Conservation (phyloP, 2,113 vertebrate genomes). For the Brachypteracias leptosomus region DNA sequence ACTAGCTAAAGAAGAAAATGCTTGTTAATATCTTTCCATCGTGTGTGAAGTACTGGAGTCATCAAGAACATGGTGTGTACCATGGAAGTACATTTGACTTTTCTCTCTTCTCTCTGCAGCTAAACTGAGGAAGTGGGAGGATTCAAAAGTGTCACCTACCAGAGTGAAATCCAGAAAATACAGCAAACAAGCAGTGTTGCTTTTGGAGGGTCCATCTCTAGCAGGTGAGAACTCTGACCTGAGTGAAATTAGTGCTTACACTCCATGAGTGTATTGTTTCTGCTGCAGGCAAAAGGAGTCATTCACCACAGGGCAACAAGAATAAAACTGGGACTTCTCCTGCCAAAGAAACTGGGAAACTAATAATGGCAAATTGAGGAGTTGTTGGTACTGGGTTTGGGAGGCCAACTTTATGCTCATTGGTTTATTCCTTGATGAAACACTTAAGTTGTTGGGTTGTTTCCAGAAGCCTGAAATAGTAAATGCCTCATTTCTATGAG, state of each 20-base stretch:
- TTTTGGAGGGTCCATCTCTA: not conserved
- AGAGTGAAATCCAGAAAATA: conserved; percentile 3
- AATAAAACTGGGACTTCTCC: not conserved
- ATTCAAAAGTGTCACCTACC: not conserved
- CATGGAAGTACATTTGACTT: accelerated
- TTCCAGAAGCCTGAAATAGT: not conserved
- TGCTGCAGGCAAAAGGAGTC: not conserved
- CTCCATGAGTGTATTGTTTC: not conserved
- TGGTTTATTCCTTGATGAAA: not conserved
- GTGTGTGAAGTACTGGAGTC: not conserved
- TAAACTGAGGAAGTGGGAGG: not conserved
- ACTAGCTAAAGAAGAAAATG: not conserved
- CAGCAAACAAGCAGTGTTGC: not conserved
- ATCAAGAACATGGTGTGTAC: not conserved
- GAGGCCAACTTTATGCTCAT: too few species aligned
- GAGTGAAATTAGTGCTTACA: not conserved
- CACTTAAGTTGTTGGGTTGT: not conserved
- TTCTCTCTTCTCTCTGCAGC: not conserved
- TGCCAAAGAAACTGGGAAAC: not conserved
- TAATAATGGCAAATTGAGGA: not conserved
- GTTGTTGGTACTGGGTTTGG: not conserved
- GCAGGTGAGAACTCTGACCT: not conserved
- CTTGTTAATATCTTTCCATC: not conserved
- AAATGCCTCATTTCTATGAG: not conserved
- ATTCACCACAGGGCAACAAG: not conserved